Base-by-base conservation (phyloP, 64 coral and sea anemone genomes). In the Exaiptasia diaphana region DNA sequence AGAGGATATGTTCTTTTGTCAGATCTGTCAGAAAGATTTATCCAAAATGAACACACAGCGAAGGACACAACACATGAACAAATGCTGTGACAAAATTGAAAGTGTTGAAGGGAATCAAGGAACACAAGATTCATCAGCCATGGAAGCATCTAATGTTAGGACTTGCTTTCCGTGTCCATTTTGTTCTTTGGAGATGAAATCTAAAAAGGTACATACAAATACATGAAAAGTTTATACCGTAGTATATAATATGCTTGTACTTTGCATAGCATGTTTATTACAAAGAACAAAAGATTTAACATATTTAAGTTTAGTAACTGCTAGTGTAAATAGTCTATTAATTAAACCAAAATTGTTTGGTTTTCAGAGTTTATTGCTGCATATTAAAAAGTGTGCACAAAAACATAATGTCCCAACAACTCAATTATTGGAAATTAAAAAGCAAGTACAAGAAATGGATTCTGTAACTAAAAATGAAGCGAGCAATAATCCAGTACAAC, bases 311-410 rank as follows among this genome's bases (percentile, higher is more conserved):
- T n/a, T n/a, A n/a, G n/a, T n/a, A n/a, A n/a, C n/a, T n/a, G n/a
- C n/a, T 52, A 52, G n/a, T n/a, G n/a, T 52, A 52, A 52, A 52
- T n/a, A 52, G 49, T 52, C 49, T 52, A n/a, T n/a, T n/a, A n/a
- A n/a, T n/a, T n/a, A n/a, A n/a, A n/a, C n/a, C n/a, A 31, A 60
- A 49, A 38, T 33, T 75, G 74, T 68, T 17, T 41, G 59, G 1
- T 69, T 79, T 38, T n/a, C n/a, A n/a, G n/a, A n/a, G n/a, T n/a
- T n/a, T n/a, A n/a, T n/a, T n/a, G 62, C 9, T 56, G 13, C 95
- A 99, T 50, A 64, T 99, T 23, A 99, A 99, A 53, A 88, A 65
- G 68, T 99, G 95, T 93, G 85, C 90, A 18, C 90, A 99, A 76
- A 60, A 99, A 24, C 70, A 81, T 36, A 88, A 88, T 56, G 81